Evolutionary conservation across 1,140 invertebrate genomes (phyloP).

Genomic region (Uloborus diversus): DNA sequence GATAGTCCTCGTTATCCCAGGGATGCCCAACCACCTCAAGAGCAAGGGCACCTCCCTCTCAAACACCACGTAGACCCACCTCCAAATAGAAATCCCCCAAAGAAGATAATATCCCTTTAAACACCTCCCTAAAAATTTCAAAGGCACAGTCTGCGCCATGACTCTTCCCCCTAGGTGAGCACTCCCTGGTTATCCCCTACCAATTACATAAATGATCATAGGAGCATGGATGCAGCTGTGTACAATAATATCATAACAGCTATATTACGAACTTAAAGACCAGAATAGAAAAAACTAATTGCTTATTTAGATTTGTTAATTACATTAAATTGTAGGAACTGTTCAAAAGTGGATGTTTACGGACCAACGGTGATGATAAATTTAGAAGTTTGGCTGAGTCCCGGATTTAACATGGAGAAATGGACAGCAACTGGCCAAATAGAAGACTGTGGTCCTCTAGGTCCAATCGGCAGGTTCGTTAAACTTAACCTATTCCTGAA

Average conservation of each 20-base stretch:
- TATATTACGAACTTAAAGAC: not conserved
- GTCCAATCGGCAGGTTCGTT: constrained; percentile 70
- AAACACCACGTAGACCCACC: too few relatives aligned
- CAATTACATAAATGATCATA: not conserved
- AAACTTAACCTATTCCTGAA: not conserved
- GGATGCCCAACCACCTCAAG: too few relatives aligned
- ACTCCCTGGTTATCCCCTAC: not conserved
- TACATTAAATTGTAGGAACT: constrained; percentile 17
- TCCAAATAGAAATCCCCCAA: too few relatives aligned
- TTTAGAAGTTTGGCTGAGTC: constrained; percentile 75
- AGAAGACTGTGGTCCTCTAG: constrained; percentile 72
- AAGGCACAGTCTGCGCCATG: too few relatives aligned
- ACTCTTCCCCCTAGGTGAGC: not conserved
- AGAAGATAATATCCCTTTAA: too few relatives aligned
- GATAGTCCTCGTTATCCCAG: too few relatives aligned
- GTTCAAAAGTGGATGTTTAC: constrained; percentile 8
- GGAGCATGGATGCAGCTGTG: not conserved
- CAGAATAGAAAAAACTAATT: not conserved
- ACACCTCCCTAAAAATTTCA: too few relatives aligned
- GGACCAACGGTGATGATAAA: constrained; percentile 74
- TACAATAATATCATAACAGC: not conserved
- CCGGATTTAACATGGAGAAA: constrained; percentile 69
- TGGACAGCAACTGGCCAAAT: constrained; percentile 66
- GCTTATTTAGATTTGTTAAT: not conserved
- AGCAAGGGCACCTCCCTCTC: too few relatives aligned